These are phyloP conservation scores for Caenorhabditis brenneri DNA, from an alignment of 1,140 invertebrate species.

Conservation along the genomic window DNA sequence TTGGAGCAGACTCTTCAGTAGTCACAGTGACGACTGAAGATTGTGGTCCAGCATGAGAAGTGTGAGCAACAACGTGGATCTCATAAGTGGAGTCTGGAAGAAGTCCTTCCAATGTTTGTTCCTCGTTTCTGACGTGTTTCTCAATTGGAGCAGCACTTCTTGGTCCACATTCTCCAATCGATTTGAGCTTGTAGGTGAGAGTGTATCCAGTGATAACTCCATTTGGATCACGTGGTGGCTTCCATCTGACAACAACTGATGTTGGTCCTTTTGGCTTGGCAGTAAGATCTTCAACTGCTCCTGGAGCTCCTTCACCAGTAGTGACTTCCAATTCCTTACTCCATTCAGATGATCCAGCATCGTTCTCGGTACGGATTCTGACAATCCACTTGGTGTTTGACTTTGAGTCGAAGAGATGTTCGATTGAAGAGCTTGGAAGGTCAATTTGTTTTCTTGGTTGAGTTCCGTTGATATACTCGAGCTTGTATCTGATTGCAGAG, in stretches of 20 bases:
- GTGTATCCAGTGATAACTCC: slow-evolving; percentile 71
- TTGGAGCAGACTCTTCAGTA: slow-evolving; percentile 66
- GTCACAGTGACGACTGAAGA: slow-evolving; percentile 65
- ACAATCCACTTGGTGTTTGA: slow-evolving; percentile 68
- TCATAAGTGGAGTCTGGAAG: slow-evolving; percentile 70
- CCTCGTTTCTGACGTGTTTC: slow-evolving; percentile 52
- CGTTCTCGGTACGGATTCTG: slow-evolving; percentile 67
- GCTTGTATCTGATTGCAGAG: slow-evolving; percentile 61
- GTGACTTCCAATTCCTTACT: slow-evolving; percentile 63
- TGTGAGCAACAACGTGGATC: slow-evolving; percentile 68
- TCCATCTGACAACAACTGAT: slow-evolving; percentile 59
- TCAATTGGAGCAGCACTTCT: slow-evolving; percentile 60
- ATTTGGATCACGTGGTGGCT: slow-evolving; percentile 64
- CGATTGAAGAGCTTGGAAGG: slow-evolving; percentile 57
- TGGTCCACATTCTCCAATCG: slow-evolving; percentile 69
- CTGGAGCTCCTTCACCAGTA: slow-evolving; percentile 67
- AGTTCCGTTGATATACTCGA: slow-evolving; percentile 55
- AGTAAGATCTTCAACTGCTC: slow-evolving; percentile 61
- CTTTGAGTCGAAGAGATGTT: slow-evolving; percentile 64
- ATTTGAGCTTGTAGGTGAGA: slow-evolving; percentile 68
- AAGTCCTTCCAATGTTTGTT: slow-evolving; percentile 60
- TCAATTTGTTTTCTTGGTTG: slow-evolving; percentile 53
- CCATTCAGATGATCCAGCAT: slow-evolving; percentile 68
- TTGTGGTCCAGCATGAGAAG: slow-evolving; percentile 64
- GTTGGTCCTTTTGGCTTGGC: slow-evolving; percentile 62